Evolutionary conservation across 1,140 invertebrate genomes (phyloP).

Genomic region (Bombus confusus): DNA sequence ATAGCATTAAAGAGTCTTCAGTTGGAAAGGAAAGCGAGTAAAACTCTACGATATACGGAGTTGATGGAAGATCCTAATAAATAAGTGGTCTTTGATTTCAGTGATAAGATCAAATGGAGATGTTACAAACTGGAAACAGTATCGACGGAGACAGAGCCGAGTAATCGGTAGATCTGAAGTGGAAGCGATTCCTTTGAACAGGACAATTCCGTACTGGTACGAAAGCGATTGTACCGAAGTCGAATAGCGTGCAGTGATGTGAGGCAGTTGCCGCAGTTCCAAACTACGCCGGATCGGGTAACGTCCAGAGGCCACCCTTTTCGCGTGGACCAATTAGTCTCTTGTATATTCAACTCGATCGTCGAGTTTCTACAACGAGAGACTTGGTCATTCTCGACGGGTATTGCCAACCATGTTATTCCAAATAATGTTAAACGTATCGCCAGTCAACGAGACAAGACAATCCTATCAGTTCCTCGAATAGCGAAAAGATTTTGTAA

Average conservation of each 20-base stretch:
- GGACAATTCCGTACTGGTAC: conserved; percentile 61
- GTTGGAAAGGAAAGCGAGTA: neutral
- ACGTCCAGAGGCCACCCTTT: conserved; percentile 31
- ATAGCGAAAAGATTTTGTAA: neutral
- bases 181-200: conserved; percentile 56
- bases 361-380: neutral
- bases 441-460: too few species aligned
- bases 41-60: neutral
- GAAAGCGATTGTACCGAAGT: conserved; percentile 62
- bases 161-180: conserved; percentile 49
- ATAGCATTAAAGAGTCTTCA: neutral
- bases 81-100: neutral
- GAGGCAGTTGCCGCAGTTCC: conserved; percentile 48
- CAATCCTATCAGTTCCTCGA: too few species aligned
- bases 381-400: neutral
- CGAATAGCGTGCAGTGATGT: conserved; percentile 46
- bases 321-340: conserved; percentile 70
- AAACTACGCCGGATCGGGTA: conserved; percentile 43
- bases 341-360: conserved; percentile 35
- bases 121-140: conserved; percentile 33
- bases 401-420: neutral
- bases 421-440: neutral
- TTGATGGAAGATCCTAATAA: neutral
- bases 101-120: conserved; percentile 32
- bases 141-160: conserved; percentile 50